phyloP scores from a whole-genome alignment of 2,113 vertebrate genomes.

The Poeciliopsis retropinna region DNA sequence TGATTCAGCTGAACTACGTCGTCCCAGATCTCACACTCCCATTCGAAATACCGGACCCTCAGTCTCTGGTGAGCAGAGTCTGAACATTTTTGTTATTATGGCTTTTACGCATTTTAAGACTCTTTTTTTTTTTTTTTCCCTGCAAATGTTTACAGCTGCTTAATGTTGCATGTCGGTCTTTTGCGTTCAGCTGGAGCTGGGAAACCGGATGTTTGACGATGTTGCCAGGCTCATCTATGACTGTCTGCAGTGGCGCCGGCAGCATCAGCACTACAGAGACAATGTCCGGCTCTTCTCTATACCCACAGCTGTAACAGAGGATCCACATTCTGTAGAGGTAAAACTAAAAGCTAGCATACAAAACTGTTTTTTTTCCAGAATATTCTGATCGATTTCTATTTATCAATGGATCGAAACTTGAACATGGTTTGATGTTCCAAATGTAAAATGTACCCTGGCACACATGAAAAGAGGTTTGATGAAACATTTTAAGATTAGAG shows the following conservation, averaged over 20 bases:
- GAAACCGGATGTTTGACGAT: conserved; percentile 83
- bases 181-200: conserved; percentile 79
- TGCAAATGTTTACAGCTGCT: not conserved
- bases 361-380: not conserved
- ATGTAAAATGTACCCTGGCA: too few relatives aligned
- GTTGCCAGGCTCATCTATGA: conserved; percentile 89
- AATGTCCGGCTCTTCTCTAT: conserved; percentile 80
- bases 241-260: conserved; percentile 86
- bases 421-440: too few relatives aligned
- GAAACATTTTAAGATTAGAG: not conserved
- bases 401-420: too few relatives aligned
- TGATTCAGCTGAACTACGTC: conserved; percentile 79
- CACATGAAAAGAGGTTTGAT: not conserved
- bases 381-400: too few relatives aligned
- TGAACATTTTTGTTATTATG: not conserved
- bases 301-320: conserved; percentile 53
- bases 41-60: conserved; percentile 56
- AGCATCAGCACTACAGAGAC: conserved; percentile 85
- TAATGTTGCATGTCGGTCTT: not conserved
- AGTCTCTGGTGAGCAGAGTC: conserved; percentile 81
- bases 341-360: not conserved
- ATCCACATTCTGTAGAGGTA: conserved; percentile 47
- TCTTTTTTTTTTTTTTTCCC: too few relatives aligned
- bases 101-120: not conserved
- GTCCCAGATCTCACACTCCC: conserved; percentile 73